Percentiles rank a stretch among this genome's conserved stretches.
phyloP scores from a whole-genome alignment of 2,888 invertebrate species.

The Pandemis heparana region DNA sequence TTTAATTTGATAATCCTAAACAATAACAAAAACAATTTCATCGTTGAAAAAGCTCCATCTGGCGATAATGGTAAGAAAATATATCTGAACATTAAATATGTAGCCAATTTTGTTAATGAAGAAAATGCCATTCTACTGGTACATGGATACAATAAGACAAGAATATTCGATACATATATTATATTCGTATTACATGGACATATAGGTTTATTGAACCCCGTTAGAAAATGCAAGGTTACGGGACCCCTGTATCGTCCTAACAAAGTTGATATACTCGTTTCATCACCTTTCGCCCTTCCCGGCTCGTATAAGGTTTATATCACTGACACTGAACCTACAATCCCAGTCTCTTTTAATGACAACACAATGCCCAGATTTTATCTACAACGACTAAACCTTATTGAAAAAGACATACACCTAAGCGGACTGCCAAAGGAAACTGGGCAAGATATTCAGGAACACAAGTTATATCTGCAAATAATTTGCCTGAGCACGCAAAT shows the following conservation, averaged over 20 bases:
- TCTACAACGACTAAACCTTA: slow-evolving; percentile 67
- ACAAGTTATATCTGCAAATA: slow-evolving; percentile 71
- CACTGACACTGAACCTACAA: slow-evolving; percentile 70
- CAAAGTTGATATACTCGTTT: slow-evolving; percentile 70
- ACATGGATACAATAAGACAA: slow-evolving; percentile 78
- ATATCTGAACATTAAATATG: slow-evolving; percentile 69
- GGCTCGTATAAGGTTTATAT: slow-evolving; percentile 61
- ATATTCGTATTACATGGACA: slow-evolving; percentile 68
- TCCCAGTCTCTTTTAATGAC: slow-evolving; percentile 65
- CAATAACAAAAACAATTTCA: slow-evolving; percentile 67
- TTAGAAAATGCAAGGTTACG: slow-evolving; percentile 73
- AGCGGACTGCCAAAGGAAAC: slow-evolving; percentile 65
- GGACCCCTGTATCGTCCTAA: slow-evolving; percentile 74
- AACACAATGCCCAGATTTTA: slow-evolving; percentile 62
- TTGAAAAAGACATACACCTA: slow-evolving; percentile 69
- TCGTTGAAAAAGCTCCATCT: slow-evolving; percentile 67
- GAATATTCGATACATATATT: slow-evolving; percentile 78
- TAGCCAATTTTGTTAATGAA: slow-evolving; percentile 69
- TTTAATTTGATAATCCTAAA: slow-evolving; percentile 69
- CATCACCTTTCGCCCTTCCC: slow-evolving; percentile 66
- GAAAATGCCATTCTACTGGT: slow-evolving; percentile 69
- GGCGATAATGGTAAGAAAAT: slow-evolving; percentile 73
- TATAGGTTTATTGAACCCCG: slow-evolving; percentile 64
- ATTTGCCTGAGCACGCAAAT: slow-evolving; percentile 72
- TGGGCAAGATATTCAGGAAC: slow-evolving; percentile 61